phyloP scores from a whole-genome alignment of 2,113 vertebrate species.

The Formicarius rufipectus region DNA sequence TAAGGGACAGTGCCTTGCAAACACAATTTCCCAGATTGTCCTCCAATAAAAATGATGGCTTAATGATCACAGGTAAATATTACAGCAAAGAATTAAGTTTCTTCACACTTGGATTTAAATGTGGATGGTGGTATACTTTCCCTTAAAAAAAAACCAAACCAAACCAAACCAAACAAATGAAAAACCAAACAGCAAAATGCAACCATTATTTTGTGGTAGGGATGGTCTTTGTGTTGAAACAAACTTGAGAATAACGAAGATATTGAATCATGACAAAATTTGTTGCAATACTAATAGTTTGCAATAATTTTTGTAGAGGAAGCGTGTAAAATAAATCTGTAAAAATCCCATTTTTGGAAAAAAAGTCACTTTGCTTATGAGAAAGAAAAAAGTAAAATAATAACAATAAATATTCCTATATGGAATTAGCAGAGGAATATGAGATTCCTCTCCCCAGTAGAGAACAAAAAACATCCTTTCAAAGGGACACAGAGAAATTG shows the following conservation, averaged over 20 bases:
- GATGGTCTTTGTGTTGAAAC: not conserved
- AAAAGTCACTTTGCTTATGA: not conserved
- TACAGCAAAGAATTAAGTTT: not conserved
- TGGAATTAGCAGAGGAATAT: not conserved
- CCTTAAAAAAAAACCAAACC: not conserved
- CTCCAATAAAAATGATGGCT: not conserved
- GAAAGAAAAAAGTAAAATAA: not conserved
- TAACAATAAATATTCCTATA: not conserved
- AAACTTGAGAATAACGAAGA: not conserved
- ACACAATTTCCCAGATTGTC: not conserved
- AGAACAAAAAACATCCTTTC: fast-evolving
- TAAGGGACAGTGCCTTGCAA: not conserved
- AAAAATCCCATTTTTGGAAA: not conserved
- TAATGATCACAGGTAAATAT: not conserved
- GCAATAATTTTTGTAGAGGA: not conserved
- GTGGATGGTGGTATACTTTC: not conserved
- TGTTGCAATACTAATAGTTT: not conserved
- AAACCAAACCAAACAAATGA: too few species aligned
- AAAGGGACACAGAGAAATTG: not conserved
- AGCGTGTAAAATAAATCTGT: not conserved
- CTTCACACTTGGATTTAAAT: not conserved
- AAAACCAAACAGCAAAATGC: not conserved
- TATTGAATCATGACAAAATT: not conserved
- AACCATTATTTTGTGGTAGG: not conserved
- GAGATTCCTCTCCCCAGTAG: not conserved